A percentile compares a stretch with the other conserved stretches of the same genome.
These are phyloP conservation scores for Hirtodrosophila trivittata DNA, from an alignment of 2,888 invertebrate genomes.

Conservation along the genomic window DNA sequence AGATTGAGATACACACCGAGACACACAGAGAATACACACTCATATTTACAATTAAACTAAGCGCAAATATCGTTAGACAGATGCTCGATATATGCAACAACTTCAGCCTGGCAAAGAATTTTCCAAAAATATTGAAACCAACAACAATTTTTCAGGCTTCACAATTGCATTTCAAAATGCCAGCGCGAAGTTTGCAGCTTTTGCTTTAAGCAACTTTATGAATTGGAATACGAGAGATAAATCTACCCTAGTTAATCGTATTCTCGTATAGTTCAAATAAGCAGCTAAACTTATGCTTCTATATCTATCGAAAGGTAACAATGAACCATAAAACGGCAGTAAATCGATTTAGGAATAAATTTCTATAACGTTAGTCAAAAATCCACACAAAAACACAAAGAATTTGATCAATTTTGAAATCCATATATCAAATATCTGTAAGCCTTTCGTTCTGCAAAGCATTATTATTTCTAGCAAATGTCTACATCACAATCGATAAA, in stretches of 20 bases:
- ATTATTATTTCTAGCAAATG: conserved; percentile 19
- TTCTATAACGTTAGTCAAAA: conserved; percentile 20
- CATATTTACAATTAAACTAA: conserved; percentile 28
- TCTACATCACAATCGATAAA: conserved; percentile 24
- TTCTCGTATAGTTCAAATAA: background rate
- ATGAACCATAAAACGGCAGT: conserved; percentile 21
- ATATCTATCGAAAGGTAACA: too few species aligned
- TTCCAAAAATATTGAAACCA: conserved; percentile 8
- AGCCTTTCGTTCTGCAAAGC: conserved; percentile 10
- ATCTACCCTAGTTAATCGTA: background rate
- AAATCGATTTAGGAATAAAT: conserved; percentile 24
- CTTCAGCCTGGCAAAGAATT: conserved; percentile 24
- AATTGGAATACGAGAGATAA: conserved; percentile 8
- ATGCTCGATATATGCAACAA: too few species aligned
- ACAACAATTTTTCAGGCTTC: conserved; percentile 5
- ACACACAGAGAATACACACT: conserved; percentile 1
- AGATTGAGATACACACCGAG: background rate
- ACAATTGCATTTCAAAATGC: conserved; percentile 22
- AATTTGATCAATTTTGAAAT: conserved; percentile 1
- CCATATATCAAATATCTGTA: background rate
- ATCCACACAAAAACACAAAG: too few species aligned
- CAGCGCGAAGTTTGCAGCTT: conserved; percentile 36
- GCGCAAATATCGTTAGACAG: conserved; percentile 47
- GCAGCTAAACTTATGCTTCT: conserved; percentile 10
- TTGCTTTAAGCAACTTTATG: conserved; percentile 62